phyloP scores from a whole-genome alignment of 2,797 vertebrate genomes.

The Babyrousa celebensis region DNA sequence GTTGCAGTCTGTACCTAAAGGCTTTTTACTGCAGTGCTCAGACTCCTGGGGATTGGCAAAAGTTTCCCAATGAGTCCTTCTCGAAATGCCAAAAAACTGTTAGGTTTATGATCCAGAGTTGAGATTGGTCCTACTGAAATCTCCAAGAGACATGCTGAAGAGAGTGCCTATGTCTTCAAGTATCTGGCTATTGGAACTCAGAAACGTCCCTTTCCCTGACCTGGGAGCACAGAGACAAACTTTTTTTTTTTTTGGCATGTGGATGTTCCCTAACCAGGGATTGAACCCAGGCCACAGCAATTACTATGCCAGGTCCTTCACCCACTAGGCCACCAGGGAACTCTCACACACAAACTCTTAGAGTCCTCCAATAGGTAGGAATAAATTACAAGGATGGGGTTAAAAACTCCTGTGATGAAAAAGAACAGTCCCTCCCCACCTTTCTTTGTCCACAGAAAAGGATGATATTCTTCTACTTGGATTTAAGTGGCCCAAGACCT shows the following conservation, averaged over 20 bases:
- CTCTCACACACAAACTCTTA: not conserved
- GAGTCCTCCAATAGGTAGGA: not conserved
- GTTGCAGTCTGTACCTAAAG: not conserved
- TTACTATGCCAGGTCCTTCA: not conserved
- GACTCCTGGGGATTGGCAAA: not conserved
- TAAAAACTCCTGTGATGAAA: slow-evolving; percentile 16
- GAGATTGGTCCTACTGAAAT: not conserved
- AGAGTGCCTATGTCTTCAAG: not conserved
- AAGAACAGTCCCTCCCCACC: not conserved
- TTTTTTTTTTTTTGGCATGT: not conserved
- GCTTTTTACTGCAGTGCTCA: not conserved
- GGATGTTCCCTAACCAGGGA: too few relatives aligned
- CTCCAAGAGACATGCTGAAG: not conserved
- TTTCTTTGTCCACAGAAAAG: slow-evolving; percentile 36
- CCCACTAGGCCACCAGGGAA: not conserved
- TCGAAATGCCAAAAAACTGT: slow-evolving; percentile 34
- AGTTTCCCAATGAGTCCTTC: not conserved
- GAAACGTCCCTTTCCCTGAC: not conserved
- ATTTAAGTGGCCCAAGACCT: slow-evolving; percentile 7
- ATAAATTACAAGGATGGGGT: not conserved
- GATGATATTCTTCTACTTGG: not conserved
- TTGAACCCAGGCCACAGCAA: too few relatives aligned
- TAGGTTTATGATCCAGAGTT: not conserved
- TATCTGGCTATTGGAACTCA: not conserved
- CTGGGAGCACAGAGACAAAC: not conserved